Evolutionary conservation across 2,888 invertebrate species (phyloP).

Genomic region (Polia nebulosa): DNA sequence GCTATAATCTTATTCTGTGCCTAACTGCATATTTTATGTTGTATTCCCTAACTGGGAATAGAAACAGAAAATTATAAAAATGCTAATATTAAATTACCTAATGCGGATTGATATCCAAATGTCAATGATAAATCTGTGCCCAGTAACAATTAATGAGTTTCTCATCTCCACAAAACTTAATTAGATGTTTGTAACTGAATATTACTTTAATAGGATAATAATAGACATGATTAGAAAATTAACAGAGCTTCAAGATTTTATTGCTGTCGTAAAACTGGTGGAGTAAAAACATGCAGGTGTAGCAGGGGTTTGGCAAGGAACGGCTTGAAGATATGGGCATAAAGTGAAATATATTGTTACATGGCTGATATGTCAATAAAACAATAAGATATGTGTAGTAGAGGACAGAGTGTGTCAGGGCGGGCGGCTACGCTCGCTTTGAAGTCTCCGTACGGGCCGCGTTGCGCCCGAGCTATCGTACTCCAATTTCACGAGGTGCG

Average conservation of each 20-base stretch:
- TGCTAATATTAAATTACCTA: slow-evolving; percentile 15
- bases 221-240: slow-evolving; percentile 23
- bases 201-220: not conserved
- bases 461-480: slow-evolving; percentile 73
- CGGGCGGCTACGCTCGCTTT: slow-evolving; percentile 72
- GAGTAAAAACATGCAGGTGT: slow-evolving; percentile 16
- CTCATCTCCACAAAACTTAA: slow-evolving; percentile 3
- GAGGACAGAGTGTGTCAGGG: slow-evolving; percentile 60
- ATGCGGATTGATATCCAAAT: slow-evolving; percentile 33
- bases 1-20: not conserved
- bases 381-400: slow-evolving; percentile 26
- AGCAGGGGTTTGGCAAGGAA: not conserved
- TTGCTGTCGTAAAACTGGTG: slow-evolving; percentile 2
- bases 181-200: slow-evolving; percentile 3
- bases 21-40: not conserved
- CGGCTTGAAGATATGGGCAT: not conserved
- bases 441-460: slow-evolving; percentile 64
- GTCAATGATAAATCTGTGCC: slow-evolving; percentile 27
- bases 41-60: slow-evolving; percentile 2
- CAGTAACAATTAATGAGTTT: slow-evolving; percentile 9
- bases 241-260: slow-evolving; percentile 22
- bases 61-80: not conserved
- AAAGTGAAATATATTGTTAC: slow-evolving; percentile 7
- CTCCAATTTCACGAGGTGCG: slow-evolving; percentile 87
- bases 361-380: slow-evolving; percentile 24